Evolutionary conservation across 2,797 vertebrate genomes (phyloP).

Genomic region (Lacerta agilis): DNA sequence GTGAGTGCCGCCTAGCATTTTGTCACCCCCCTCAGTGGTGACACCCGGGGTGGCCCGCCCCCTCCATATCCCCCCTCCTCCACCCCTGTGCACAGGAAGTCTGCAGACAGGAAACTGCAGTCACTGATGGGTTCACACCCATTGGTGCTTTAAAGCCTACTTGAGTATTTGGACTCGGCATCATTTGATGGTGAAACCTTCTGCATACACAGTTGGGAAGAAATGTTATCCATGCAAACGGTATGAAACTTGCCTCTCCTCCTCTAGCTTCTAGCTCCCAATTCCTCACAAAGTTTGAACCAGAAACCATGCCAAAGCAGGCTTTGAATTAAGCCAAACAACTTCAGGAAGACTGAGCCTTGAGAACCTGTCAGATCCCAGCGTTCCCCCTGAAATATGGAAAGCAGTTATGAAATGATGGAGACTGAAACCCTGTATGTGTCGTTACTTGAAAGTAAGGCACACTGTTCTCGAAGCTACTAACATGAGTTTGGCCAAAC

Average conservation of each 20-base stretch:
- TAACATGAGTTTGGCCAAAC: too few species aligned
- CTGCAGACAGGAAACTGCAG: not conserved
- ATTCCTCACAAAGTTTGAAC: not conserved
- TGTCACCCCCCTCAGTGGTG: too few species aligned
- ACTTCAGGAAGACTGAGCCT: too few species aligned
- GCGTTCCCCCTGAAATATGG: too few species aligned
- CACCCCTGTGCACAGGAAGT: not conserved
- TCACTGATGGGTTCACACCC: too few species aligned
- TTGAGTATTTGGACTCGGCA: not conserved
- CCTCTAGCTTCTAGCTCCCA: too few species aligned
- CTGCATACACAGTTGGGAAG: not conserved
- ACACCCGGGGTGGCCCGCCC: too few species aligned
- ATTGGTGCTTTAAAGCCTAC: not conserved
- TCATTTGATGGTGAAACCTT: not conserved
- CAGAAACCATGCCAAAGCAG: not conserved
- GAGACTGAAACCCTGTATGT: too few species aligned
- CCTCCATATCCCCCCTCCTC: too few species aligned
- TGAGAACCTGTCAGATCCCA: not conserved
- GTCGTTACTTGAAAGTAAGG: not conserved
- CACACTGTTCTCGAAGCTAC: too few species aligned
- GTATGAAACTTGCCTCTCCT: not conserved
- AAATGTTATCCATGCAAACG: not conserved
- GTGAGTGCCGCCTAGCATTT: too few species aligned
- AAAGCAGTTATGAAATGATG: not conserved
- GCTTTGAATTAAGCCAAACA: not conserved